Base-by-base conservation (phyloP, 2,797 vertebrate species). In the Mustela erminea region DNA sequence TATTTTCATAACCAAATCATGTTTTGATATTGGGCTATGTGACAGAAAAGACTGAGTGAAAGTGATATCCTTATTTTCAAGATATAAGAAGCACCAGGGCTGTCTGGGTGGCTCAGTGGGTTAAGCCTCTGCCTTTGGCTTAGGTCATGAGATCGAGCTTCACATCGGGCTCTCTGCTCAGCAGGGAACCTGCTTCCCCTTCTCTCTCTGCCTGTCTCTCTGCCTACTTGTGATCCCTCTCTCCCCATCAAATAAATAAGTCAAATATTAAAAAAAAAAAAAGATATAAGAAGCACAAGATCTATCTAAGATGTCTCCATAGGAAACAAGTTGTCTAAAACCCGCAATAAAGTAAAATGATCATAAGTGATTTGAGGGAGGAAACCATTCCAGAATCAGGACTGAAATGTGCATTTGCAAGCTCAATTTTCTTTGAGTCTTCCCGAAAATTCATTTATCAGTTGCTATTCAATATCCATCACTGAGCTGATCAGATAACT, bases 1-100 rank as follows among this genome's bases (percentile, higher is more conserved):
- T 83, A 52, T 75, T 78, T 94, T 95, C 10, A 52, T 25, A 97
- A 54, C 1, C 29, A 95, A 81, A 74, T 68, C 29, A 83, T 60
- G 1, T 38, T 4, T 25, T 78, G 29, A 72, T 81, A 14, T 14
- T 49, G 7, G 35, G 41, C 14, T 93, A 23, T 46, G 20, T 77
- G 7, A 83, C 93, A 81, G 10, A 89, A 81, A 64, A 14, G 7
- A 87, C 54, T 72, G 13, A 35, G 74, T 58, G 11, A 54, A 41
- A 62, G 1, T 27, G 0, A 74, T 62, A 75, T 20, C 1, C 8
- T 81, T 56, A 14, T 78, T 96, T 97, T 82, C 17, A 77, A 82
- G 32, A 46, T 35, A 80, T 5, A 75, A 27, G n/a, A 89, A 93
- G 15, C 23, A 68, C 0, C 12, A 62, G 21, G 52, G 15, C 5